phyloP scores from a whole-genome alignment of 1,140 invertebrate genomes.

The Periplaneta americana region DNA sequence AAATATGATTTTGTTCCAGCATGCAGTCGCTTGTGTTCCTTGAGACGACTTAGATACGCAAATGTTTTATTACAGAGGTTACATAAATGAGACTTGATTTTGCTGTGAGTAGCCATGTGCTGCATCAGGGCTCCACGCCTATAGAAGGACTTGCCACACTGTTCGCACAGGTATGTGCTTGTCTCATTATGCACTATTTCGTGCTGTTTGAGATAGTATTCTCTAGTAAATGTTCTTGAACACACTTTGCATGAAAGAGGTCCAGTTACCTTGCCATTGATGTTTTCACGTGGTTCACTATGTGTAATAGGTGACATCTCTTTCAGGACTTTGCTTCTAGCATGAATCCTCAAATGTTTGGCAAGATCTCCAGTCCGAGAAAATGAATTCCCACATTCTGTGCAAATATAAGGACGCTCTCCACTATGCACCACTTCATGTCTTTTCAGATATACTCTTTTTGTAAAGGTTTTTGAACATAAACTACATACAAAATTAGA shows the following conservation, averaged over 20 bases:
- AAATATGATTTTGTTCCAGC: slow-evolving; percentile 68
- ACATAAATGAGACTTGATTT: slow-evolving; percentile 8
- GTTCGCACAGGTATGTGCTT: slow-evolving; percentile 48
- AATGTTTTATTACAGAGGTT: slow-evolving; percentile 61
- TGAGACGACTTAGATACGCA: slow-evolving; percentile 65
- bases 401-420: neutral
- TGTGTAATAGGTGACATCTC: neutral
- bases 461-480: slow-evolving; percentile 4
- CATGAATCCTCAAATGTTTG: slow-evolving; percentile 15
- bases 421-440: slow-evolving; percentile 1
- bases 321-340: neutral
- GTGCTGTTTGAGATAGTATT: slow-evolving; percentile 49
- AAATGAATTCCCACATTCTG: slow-evolving; percentile 8
- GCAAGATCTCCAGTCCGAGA: slow-evolving; percentile 5
- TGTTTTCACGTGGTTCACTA: slow-evolving; percentile 14
- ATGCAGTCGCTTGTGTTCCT: slow-evolving; percentile 71
- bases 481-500: neutral
- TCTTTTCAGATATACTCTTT: slow-evolving; percentile 1
- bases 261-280: slow-evolving; percentile 9
- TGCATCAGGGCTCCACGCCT: slow-evolving; percentile 39
- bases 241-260: slow-evolving; percentile 36
- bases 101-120: slow-evolving; percentile 38
- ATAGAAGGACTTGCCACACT: slow-evolving; percentile 58
- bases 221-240: slow-evolving; percentile 50
- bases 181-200: slow-evolving; percentile 54